Evolutionary conservation across 2,888 invertebrate species (phyloP), one percentile per base, ranked within the genome.

Genomic region (Zootermopsis nevadensis): DNA sequence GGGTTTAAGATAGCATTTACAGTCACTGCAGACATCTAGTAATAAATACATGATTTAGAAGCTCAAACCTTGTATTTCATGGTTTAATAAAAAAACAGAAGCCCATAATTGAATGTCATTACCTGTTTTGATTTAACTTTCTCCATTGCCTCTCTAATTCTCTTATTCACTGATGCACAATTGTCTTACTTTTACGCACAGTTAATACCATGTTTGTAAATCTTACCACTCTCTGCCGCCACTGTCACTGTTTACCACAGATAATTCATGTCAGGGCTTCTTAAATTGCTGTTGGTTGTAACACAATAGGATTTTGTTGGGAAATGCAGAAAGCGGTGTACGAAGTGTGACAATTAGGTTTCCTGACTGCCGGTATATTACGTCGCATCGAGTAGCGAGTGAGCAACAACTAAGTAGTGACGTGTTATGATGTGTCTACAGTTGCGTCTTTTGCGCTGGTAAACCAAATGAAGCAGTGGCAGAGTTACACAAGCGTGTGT

Each of bases 91-190:
- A 27, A 60, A 0, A n/a, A 24, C n/a, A 8, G 6, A 27, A 60
- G 60, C 6, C 2, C 27, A 60, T 2, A 2, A 2, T 27, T 27
- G 60, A 0, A 12, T 69, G 19, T 31, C 22, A n/a, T 74, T 74
- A 74, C 74, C 74, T 74, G 74, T 74, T 74, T 74, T n/a, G n/a
- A 74, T n/a, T 74, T 74, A 8, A n/a, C 74, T 38, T 74, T 74
- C 38, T 74, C 74, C 74, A 74, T 74, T 30, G n/a, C 24, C 7
- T 67, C 27, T 66, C 27, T 27, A 38, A 15, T 33, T 8, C 30
- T 72, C 10, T 15, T 33, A 33, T 33, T 33, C 33, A 12, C 33
- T 31, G 3, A 7, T 12, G 19, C 24, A 33, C 72, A 33, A 8
- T 33, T 72, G 72, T 27, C 60, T 8, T 4, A 3, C 38, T 38